Conservation (phyloP, 2,888 invertebrate genomes). For the Ceraclea dissimilis region DNA sequence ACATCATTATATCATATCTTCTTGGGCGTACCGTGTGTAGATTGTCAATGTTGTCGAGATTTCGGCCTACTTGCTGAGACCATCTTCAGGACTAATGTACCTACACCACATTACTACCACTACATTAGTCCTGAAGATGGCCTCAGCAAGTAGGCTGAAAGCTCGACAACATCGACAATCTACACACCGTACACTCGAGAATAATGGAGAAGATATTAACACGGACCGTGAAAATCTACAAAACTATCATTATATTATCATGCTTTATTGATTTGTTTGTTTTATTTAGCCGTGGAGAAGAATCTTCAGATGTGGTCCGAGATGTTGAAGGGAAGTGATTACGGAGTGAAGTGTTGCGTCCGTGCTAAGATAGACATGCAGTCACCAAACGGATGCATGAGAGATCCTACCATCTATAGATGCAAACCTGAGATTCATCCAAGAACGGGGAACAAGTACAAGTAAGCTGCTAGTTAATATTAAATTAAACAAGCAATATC, state of each 20-base stretch:
- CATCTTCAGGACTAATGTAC: no score
- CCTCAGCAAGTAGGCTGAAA: no score
- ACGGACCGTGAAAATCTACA: no score
- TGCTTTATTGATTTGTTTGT: background rate
- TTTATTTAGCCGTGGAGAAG: constrained; percentile 62
- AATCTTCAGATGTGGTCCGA: constrained; percentile 89
- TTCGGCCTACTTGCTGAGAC: no score
- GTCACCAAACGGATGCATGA: constrained; percentile 90
- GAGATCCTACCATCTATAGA: constrained; percentile 97
- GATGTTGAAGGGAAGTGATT: constrained; percentile 78
- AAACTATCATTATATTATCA: no score
- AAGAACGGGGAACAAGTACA: constrained; percentile 88
- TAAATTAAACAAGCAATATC: background rate
- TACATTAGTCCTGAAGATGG: no score
- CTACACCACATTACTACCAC: no score
- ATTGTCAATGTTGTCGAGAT: no score
- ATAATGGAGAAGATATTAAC: background rate
- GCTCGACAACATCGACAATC: no score
- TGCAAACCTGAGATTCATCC: constrained; percentile 96
- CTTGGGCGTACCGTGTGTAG: no score
- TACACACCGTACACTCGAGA: background rate
- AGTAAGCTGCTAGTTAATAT: constrained; percentile 49
- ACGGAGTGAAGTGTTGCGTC: constrained; percentile 86
- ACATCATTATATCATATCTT: constrained; percentile 36
- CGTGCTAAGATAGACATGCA: constrained; percentile 97